Percentiles rank a stretch among this genome's conserved stretches.
These are phyloP conservation scores for Syngnathus rostellatus DNA, from an alignment of 2,797 vertebrate species.

Conservation along the genomic window DNA sequence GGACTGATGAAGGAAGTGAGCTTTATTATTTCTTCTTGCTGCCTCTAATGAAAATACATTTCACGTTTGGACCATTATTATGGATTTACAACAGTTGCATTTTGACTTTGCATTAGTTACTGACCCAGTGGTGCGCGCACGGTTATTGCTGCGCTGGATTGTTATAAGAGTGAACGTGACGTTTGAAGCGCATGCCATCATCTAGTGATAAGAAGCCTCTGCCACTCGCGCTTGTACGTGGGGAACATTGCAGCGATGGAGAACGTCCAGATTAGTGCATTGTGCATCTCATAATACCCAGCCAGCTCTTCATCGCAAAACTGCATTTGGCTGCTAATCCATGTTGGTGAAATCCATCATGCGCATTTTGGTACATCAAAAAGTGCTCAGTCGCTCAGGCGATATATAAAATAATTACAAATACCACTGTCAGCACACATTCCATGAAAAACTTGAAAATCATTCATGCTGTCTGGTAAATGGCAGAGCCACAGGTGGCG, in stretches of 20 bases:
- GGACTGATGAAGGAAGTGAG: not conserved
- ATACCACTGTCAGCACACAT: not conserved
- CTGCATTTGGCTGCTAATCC: slow-evolving; percentile 47
- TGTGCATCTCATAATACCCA: slow-evolving; percentile 28
- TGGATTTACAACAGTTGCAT: not conserved
- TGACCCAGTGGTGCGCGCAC: not conserved
- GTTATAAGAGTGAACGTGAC: not conserved
- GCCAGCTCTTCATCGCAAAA: slow-evolving; percentile 33
- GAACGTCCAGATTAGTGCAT: slow-evolving; percentile 37
- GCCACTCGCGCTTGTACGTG: not conserved
- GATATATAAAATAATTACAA: not conserved
- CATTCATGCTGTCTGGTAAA: slow-evolving; percentile 2
- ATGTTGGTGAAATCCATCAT: slow-evolving; percentile 27
- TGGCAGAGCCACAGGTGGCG: not conserved
- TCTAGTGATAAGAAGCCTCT: slow-evolving; percentile 2
- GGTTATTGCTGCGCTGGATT: not conserved
- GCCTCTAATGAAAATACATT: not conserved
- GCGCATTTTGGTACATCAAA: not conserved
- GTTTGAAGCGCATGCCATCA: slow-evolving; percentile 11
- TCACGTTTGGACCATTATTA: not conserved
- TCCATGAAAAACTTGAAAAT: not conserved
- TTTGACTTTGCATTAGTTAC: not conserved
- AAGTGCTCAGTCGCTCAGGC: not conserved
- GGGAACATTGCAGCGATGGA: not conserved
- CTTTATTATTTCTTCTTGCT: not conserved